Evolutionary conservation across 2,113 vertebrate species (phyloP), one percentile per base, ranked within the genome.

Genomic region (Meriones unguiculatus): DNA sequence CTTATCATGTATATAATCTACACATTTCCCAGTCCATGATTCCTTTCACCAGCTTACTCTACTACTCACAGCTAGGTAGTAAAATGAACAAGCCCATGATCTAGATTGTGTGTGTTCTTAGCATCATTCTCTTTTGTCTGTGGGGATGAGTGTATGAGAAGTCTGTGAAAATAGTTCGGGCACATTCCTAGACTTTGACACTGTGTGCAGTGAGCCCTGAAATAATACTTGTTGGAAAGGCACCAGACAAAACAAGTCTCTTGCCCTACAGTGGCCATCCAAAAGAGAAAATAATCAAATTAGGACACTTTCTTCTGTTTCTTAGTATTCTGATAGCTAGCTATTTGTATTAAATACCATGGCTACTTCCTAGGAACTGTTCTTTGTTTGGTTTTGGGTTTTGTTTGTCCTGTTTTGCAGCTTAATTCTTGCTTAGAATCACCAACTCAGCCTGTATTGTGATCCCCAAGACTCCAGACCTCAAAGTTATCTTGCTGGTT

Each of bases 41-140:
- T 97, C 94, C 72, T 97, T 97, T 97, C 96, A 97, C 93, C 97
- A 98, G 95, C 96, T 84, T 77, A 67, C 93, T 95, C 91, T 95
- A 62, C 91, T 97, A 91, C 96, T 97, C 95, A 96, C 54, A 95
- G 54, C 97, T 97, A 96, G 96, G 94, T 97, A 97, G 91, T 91
- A 95, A 95, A 96, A 95, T 89, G 90, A 98, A 95, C 69, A 94
- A 95, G 75, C 94, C 89, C 94, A 72, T 97, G 69, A 97, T 97
- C 86, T 96, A 96, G 90, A 96, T 73, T 64, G 70, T 97, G 90
- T 97, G 87, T 96, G 92, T 97, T 85, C 57, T 90, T 88, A 85
- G 78, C 91, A 69, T 96, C 88, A 91, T 32, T 89, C 91, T 90
- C 93, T 90, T 95, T 89, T 95, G 62, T 97, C 69, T 95, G 46